Conservation (phyloP, 2,113 vertebrate genomes). For the Syngnathus scovelli region DNA sequence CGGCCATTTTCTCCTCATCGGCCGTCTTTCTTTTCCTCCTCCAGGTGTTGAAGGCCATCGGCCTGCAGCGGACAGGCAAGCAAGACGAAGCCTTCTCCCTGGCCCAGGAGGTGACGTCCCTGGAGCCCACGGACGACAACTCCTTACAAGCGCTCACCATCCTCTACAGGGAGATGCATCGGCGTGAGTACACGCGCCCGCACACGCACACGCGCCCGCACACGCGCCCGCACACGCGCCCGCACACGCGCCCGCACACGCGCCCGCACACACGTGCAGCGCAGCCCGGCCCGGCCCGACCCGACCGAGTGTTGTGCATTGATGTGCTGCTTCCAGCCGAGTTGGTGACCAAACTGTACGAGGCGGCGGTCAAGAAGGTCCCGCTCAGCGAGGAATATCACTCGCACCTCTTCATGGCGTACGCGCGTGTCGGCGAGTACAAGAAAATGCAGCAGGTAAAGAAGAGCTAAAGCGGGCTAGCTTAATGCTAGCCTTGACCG, state of each 20-base stretch:
- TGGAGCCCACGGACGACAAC: constrained; percentile 97
- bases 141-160: constrained; percentile 95
- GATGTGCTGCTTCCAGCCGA: constrained; percentile 72
- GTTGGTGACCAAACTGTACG: constrained; percentile 94
- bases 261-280: not conserved
- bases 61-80: constrained; percentile 91
- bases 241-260: too few species aligned
- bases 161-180: constrained; percentile 96
- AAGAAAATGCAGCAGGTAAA: constrained; percentile 99
- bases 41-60: constrained; percentile 95
- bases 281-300: not conserved
- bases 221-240: too few species aligned
- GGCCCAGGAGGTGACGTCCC: constrained; percentile 89
- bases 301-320: too few species aligned
- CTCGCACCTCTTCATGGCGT: constrained; percentile 99
- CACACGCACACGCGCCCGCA: too few species aligned
- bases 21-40: not conserved
- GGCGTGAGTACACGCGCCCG: constrained; percentile 79
- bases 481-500: too few species aligned
- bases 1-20: not conserved
- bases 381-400: constrained; percentile 97
- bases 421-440: constrained; percentile 95
- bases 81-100: constrained; percentile 92
- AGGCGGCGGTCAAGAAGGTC: constrained; percentile 95
- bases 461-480: not conserved